A percentile compares a stretch with the other conserved stretches of the same genome.
These are phyloP conservation scores for Madoqua kirkii DNA, from an alignment of 2,113 vertebrate genomes.

Conservation along the genomic window DNA sequence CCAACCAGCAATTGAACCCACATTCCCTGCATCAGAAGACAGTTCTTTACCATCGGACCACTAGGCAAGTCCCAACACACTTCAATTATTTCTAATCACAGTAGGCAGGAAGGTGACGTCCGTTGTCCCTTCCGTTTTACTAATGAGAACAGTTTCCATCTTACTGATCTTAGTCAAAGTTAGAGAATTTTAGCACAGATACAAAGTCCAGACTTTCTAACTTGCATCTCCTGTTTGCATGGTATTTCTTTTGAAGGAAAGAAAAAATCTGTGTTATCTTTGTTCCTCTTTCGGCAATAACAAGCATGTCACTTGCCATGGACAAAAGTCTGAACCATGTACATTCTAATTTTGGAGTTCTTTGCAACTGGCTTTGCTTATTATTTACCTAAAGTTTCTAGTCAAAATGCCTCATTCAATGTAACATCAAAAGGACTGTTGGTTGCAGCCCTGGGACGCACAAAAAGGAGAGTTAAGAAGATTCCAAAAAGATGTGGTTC, in stretches of 20 bases:
- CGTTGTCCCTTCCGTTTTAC: not conserved
- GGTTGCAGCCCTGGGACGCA: not conserved
- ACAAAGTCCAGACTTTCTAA: not conserved
- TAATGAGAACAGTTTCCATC: not conserved
- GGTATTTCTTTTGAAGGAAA: conserved; percentile 15
- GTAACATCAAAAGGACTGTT: not conserved
- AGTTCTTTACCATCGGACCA: not conserved
- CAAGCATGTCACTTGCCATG: not conserved
- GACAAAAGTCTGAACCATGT: not conserved
- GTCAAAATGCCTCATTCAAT: not conserved
- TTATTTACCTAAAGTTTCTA: not conserved
- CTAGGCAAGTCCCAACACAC: not conserved
- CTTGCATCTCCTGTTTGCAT: not conserved
- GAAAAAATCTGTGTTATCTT: not conserved
- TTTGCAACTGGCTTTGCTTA: not conserved
- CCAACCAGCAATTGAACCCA: not conserved
- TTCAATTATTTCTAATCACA: not conserved
- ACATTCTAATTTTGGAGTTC: not conserved
- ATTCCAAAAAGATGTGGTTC: not conserved
- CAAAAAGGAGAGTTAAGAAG: not conserved
- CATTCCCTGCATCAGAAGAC: not conserved
- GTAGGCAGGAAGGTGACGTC: not conserved
- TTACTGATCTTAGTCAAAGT: not conserved
- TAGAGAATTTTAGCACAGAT: not conserved
- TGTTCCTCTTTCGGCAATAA: not conserved